These are phyloP conservation scores for Sussaba pulchella DNA, from an alignment of 2,888 invertebrate species.

Conservation along the genomic window DNA sequence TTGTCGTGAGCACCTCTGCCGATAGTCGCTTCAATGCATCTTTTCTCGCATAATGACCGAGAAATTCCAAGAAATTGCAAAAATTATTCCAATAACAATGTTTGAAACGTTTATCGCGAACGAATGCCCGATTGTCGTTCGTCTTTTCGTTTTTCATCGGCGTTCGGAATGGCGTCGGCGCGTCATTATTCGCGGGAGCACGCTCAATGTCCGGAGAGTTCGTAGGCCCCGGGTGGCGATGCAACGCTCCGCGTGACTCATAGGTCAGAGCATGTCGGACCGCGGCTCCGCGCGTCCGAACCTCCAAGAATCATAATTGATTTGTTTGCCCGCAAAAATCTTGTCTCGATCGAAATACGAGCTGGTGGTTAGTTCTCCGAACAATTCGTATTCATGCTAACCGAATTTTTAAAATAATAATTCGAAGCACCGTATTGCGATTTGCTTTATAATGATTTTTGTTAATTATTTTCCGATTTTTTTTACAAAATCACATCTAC, in stretches of 20 bases:
- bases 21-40: too few relatives aligned
- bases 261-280: constrained; percentile 70
- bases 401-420: too few relatives aligned
- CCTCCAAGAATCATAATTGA: constrained; percentile 74
- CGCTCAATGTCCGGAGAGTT: constrained; percentile 61
- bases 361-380: background rate
- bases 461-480: too few relatives aligned
- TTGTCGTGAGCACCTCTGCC: too few relatives aligned
- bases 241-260: constrained; percentile 67
- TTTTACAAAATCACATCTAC: too few relatives aligned
- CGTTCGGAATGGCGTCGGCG: constrained; percentile 11
- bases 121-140: background rate
- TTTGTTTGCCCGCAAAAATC: constrained; percentile 78
- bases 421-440: too few relatives aligned
- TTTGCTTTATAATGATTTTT: too few relatives aligned
- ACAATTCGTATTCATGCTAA: too few relatives aligned
- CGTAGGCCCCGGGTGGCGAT: constrained; percentile 63
- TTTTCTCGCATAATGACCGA: too few relatives aligned
- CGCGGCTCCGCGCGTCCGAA: constrained; percentile 60
- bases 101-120: background rate
- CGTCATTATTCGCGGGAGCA: constrained; percentile 42
- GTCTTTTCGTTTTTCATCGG: constrained; percentile 6
- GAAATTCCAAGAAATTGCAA: background rate
- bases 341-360: constrained; percentile 65
- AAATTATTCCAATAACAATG: background rate